Base-by-base conservation (phyloP, 2,113 vertebrate genomes). In the Malaclemys terrapin region DNA sequence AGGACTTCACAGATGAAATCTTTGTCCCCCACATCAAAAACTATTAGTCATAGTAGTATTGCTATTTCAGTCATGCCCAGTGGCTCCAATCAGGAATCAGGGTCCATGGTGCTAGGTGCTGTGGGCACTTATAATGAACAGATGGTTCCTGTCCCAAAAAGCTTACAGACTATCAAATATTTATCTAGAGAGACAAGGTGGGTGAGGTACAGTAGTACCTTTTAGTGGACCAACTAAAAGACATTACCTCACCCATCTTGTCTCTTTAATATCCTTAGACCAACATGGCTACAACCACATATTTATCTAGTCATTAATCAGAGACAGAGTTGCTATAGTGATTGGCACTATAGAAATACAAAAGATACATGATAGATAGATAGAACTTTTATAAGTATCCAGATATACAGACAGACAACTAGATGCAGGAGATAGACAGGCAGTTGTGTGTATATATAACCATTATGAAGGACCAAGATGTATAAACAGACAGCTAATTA, bases 141-240 rank as follows among this genome's bases (percentile, higher is more conserved):
- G 93, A 91, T 59, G 3, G 22, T 53, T 92, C 22, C 20, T 92
- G 52, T 93, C 52, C 52, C 8, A 86, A 31, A 10, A 38, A 93
- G 88, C 91, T 96, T 94, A 95, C 93, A 92, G 89, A 91, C 45
- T 92, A 94, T 88, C 62, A 92, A 92, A 80, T 45, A 91, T 91
- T 72, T 38, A 91, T 94, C 93, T 89, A 92, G 83, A 3, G 57
- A 69, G 94, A 89, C 54, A 3, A 82, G 62, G 29, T 65, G 59
- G 59, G 31, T 65, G 59, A 65, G 3, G 6, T 50, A 50, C 49
- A 50, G 11, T n/a, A 31, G 35, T n/a, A 69, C 19, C 17, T n/a
- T n/a, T n/a, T 69, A 38, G 19, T 38, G n/a, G n/a, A 72, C 65
- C 65, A 38, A 38, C 19, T 72, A 19, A 72, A 72, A 72, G n/a